These are phyloP conservation scores for Drosophila suboccidentalis DNA, from an alignment of 2,888 invertebrate species.

Conservation along the genomic window DNA sequence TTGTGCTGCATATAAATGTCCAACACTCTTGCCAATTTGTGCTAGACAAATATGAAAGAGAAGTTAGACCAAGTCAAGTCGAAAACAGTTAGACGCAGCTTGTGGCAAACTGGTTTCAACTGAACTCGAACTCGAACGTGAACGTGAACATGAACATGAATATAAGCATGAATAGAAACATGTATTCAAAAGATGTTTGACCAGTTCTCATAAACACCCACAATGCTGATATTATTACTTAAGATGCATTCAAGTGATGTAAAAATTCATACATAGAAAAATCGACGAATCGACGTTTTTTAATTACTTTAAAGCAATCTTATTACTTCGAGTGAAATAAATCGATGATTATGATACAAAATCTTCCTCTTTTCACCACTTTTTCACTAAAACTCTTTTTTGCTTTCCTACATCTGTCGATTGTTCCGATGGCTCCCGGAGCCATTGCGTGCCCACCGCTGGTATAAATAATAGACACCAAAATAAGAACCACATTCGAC, in stretches of 20 bases:
- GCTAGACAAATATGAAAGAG: not conserved
- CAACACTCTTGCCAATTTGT: not conserved
- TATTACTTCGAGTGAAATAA: too few relatives aligned
- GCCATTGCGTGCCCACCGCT: too few relatives aligned
- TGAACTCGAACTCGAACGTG: constrained; percentile 19
- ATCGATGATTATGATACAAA: too few relatives aligned
- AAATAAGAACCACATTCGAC: too few relatives aligned
- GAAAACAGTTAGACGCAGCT: constrained; percentile 50
- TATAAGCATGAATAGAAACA: constrained; percentile 12
- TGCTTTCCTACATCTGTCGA: too few relatives aligned
- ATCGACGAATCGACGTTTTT: not conserved
- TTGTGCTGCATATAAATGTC: constrained; percentile 14
- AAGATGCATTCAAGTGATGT: not conserved
- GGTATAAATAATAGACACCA: too few relatives aligned
- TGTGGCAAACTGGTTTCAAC: constrained; percentile 48
- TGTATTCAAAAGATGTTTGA: constrained; percentile 32
- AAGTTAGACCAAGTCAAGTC: not conserved
- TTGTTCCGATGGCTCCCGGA: too few relatives aligned
- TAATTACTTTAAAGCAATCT: too few relatives aligned
- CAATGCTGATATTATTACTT: constrained; percentile 2
- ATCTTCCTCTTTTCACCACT: too few relatives aligned
- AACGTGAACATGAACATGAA: constrained; percentile 37
- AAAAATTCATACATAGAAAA: not conserved
- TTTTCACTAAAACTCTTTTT: not conserved
- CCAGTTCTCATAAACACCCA: constrained; percentile 53